A percentile compares a stretch with the other conserved stretches of the same genome.
Evolutionary conservation across 2,888 invertebrate genomes (phyloP).

Genomic region (Agrotis exclamationis): DNA sequence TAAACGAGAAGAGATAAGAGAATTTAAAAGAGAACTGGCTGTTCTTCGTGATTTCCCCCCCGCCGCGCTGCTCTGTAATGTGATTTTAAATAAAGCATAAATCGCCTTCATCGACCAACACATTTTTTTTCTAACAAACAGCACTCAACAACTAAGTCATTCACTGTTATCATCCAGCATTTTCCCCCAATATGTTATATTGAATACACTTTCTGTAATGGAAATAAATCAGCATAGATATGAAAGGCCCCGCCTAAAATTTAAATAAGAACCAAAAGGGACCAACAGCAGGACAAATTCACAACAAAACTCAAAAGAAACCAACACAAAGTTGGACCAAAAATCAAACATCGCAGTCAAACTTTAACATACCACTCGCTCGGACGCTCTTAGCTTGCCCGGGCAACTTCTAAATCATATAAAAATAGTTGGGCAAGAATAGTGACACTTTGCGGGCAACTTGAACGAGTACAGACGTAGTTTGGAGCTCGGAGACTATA

Average conservation of each 20-base stretch:
- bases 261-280: conserved; percentile 1
- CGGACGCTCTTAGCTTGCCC: conserved; percentile 38
- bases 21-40: no score
- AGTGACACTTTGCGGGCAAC: conserved; percentile 49
- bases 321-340: conserved; percentile 46
- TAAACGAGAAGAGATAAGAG: no score
- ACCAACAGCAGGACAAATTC: conserved; percentile 14
- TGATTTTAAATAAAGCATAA: no score
- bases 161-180: neutral
- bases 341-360: conserved; percentile 58
- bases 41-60: no score
- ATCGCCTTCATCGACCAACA: no score
- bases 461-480: conserved; percentile 30
- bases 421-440: conserved; percentile 60
- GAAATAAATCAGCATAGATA: conserved; percentile 17
- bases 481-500: conserved; percentile 26
- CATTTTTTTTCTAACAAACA: no score
- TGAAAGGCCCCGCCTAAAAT: neutral
- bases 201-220: no score
- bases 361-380: conserved; percentile 62
- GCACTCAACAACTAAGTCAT: neutral
- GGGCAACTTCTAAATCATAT: conserved; percentile 66
- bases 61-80: no score
- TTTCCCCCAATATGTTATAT: neutral
- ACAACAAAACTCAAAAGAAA: conserved; percentile 55